phyloP scores from a whole-genome alignment of 2,113 vertebrate species.

The Salvelinus namaycush region DNA sequence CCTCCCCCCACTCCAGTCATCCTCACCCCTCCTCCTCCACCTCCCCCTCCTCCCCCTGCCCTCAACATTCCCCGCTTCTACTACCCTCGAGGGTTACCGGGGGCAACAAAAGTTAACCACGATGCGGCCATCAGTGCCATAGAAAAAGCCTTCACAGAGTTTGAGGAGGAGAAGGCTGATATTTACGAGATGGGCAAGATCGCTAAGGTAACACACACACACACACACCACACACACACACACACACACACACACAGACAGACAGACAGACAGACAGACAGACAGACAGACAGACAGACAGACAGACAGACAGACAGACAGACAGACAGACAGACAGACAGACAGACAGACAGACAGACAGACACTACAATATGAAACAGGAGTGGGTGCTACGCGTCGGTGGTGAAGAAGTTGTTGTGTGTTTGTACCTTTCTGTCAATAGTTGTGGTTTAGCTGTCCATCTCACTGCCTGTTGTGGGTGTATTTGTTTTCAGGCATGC shows the following conservation, averaged over 20 bases:
- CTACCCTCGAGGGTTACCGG: conserved; percentile 93
- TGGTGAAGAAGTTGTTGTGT: no score
- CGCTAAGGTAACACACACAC: conserved; percentile 81
- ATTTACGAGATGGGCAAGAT: conserved; percentile 96
- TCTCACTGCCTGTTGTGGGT: not conserved
- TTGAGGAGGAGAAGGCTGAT: conserved; percentile 92
- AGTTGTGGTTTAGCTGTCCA: no score
- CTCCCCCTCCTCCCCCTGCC: conserved; percentile 81
- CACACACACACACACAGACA: not conserved
- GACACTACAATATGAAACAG: no score
- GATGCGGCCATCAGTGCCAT: conserved; percentile 84
- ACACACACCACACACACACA: not conserved
- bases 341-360: no score
- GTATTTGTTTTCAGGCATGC: conserved; percentile 79
- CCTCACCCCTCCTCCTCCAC: conserved; percentile 74
- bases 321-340: not conserved
- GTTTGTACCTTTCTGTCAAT: no score
- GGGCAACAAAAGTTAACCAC: conserved; percentile 78
- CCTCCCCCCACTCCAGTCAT: conserved; percentile 79
- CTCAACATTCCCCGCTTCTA: conserved; percentile 99
- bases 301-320: not conserved
- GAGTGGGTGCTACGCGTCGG: no score
- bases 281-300: not conserved
- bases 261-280: not conserved
- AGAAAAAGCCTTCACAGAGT: conserved; percentile 84